Percentiles rank a stretch among this genome's conserved stretches.
Conservation (phyloP, 2,113 vertebrate species). For the Alexandromys fortis region DNA sequence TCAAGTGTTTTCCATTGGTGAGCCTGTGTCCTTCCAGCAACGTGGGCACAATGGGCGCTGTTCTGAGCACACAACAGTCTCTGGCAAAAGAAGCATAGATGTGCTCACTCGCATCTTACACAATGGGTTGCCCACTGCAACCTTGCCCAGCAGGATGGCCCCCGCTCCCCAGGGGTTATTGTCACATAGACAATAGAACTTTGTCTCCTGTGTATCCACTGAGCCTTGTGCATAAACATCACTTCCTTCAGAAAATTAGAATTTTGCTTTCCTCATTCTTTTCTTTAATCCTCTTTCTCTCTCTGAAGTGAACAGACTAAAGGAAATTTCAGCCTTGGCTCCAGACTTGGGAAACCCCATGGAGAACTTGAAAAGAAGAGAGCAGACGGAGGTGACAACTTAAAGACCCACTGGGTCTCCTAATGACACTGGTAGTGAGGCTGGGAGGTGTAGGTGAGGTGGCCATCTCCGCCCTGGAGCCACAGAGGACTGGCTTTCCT, state of each 20-base stretch:
- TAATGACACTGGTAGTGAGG: not conserved
- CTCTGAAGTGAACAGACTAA: slow-evolving; percentile 80
- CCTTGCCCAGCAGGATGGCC: slow-evolving; percentile 85
- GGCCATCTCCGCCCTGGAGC: not conserved
- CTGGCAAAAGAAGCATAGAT: slow-evolving; percentile 56
- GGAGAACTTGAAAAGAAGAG: slow-evolving; percentile 72
- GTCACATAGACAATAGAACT: slow-evolving; percentile 82
- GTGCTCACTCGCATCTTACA: slow-evolving; percentile 82
- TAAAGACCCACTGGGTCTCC: not conserved
- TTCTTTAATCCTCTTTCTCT: slow-evolving; percentile 71
- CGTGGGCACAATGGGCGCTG: slow-evolving; percentile 83
- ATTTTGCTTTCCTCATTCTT: slow-evolving; percentile 81
- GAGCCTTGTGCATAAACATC: slow-evolving; percentile 82
- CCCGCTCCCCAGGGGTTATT: slow-evolving; percentile 83
- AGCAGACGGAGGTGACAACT: not conserved
- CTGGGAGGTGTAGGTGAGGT: not conserved
- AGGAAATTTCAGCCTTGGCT: slow-evolving; percentile 83
- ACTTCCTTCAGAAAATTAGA: slow-evolving; percentile 82
- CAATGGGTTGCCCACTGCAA: slow-evolving; percentile 83
- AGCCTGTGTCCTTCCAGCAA: slow-evolving; percentile 84
- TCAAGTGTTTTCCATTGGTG: slow-evolving; percentile 80
- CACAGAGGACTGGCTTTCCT: not conserved
- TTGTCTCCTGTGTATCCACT: slow-evolving; percentile 82
- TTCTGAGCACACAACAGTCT: slow-evolving; percentile 84
- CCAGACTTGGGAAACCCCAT: slow-evolving; percentile 61